phyloP scores from a whole-genome alignment of 2,888 invertebrate species.

The Atrina japonica region DNA sequence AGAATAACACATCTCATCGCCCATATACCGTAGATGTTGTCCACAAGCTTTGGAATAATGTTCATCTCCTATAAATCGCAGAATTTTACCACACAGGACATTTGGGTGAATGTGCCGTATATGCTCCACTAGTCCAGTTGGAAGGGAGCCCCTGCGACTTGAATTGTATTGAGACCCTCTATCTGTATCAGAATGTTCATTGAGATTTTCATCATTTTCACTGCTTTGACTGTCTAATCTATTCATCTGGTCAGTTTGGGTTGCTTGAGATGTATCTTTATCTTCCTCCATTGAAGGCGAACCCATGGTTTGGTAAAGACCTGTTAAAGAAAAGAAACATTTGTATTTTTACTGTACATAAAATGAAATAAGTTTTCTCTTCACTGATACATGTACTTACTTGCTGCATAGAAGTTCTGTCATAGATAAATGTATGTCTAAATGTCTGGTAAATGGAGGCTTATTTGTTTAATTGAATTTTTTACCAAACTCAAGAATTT shows the following conservation, averaged over 20 bases:
- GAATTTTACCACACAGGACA: conserved; percentile 57
- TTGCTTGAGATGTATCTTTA: background rate
- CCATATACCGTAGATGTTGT: conserved; percentile 58
- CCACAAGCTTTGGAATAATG: conserved; percentile 59
- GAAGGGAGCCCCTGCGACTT: conserved; percentile 32
- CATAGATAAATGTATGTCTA: no score
- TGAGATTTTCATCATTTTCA: background rate
- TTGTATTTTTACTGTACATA: background rate
- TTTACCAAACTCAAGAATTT: no score
- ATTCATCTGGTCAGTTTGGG: background rate
- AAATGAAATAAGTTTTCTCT: background rate
- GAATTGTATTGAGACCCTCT: conserved; percentile 1
- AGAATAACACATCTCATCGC: conserved; percentile 55
- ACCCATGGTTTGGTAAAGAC: conserved; percentile 14
- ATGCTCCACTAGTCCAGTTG: conserved; percentile 35
- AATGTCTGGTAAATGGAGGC: no score
- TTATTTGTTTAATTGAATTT: no score
- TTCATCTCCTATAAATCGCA: conserved; percentile 64
- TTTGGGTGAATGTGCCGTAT: conserved; percentile 17
- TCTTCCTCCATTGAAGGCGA: conserved; percentile 20
- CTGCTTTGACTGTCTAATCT: background rate
- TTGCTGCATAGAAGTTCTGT: no score
- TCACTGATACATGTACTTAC: background rate
- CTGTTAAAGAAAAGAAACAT: background rate
- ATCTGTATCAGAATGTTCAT: background rate